phyloP scores from a whole-genome alignment of 2,113 vertebrate genomes.

The Antennarius striatus region DNA sequence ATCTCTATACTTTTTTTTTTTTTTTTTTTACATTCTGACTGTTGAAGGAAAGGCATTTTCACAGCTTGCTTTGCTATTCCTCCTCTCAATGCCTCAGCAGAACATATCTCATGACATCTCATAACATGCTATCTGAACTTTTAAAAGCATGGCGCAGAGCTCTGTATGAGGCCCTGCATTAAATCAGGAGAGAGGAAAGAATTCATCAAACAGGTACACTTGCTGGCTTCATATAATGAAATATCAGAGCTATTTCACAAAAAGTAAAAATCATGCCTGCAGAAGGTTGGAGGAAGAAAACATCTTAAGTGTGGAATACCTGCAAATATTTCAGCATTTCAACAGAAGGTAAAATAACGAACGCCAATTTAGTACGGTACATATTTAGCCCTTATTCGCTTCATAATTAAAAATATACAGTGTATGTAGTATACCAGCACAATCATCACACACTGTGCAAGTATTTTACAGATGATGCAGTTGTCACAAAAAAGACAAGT shows the following conservation, averaged over 20 bases:
- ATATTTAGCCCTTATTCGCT: no score
- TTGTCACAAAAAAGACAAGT: no score
- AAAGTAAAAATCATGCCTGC: conserved; percentile 26
- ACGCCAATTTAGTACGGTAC: no score
- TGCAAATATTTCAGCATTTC: no score
- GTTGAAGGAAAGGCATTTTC: conserved; percentile 30
- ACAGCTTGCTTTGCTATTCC: conserved; percentile 14
- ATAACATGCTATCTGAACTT: conserved; percentile 25
- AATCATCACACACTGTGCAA: no score
- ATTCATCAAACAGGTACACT: conserved; percentile 37
- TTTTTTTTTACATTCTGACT: conserved; percentile 19
- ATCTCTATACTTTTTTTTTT: conserved; percentile 31
- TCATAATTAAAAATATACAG: no score
- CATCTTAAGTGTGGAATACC: no score
- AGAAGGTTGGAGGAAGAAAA: background rate
- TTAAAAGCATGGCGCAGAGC: conserved; percentile 8
- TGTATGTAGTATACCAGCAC: no score
- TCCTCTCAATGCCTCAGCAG: conserved; percentile 20
- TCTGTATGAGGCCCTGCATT: conserved; percentile 23
- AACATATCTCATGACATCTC: conserved; percentile 35
- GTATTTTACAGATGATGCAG: no score
- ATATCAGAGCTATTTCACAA: conserved; percentile 39
- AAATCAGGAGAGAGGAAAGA: conserved; percentile 25
- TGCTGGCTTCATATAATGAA: conserved; percentile 14
- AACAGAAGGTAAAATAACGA: no score